phyloP scores from a whole-genome alignment of 1,140 invertebrate species.

The Teleogryllus occipitalis region DNA sequence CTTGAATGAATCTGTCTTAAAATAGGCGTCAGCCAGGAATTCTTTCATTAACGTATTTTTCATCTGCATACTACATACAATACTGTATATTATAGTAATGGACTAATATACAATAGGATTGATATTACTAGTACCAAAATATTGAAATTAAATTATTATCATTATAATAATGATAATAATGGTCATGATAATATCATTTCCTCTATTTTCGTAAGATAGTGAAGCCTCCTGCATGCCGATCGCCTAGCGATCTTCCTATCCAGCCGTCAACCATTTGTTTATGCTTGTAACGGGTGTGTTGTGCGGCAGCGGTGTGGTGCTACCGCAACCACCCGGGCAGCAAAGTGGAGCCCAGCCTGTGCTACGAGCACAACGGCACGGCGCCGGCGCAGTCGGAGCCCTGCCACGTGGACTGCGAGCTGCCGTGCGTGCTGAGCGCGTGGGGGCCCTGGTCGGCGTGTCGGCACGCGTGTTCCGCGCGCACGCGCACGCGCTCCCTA shows the following conservation, averaged over 20 bases:
- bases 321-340: constrained; percentile 23
- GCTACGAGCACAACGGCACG: constrained; percentile 23
- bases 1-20: too few relatives aligned
- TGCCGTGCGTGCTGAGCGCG: constrained; percentile 26
- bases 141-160: not conserved
- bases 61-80: too few relatives aligned
- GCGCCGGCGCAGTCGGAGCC: constrained; percentile 25
- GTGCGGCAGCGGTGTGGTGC: constrained; percentile 28
- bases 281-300: not conserved
- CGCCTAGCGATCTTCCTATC: not conserved
- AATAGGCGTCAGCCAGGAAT: too few relatives aligned
- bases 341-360: constrained; percentile 27
- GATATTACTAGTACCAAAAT: not conserved
- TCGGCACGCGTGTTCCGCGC: constrained; percentile 31
- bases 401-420: constrained; percentile 35
- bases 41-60: too few relatives aligned
- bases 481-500: constrained; percentile 27
- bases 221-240: not conserved
- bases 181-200: not conserved
- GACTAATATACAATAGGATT: too few relatives aligned
- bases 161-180: not conserved
- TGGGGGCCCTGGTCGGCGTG: constrained; percentile 36
- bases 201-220: not conserved
- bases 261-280: not conserved
- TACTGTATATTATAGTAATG: too few relatives aligned